Evolutionary conservation across 1,140 invertebrate species (phyloP).

Genomic region (Anastatus disparis): DNA sequence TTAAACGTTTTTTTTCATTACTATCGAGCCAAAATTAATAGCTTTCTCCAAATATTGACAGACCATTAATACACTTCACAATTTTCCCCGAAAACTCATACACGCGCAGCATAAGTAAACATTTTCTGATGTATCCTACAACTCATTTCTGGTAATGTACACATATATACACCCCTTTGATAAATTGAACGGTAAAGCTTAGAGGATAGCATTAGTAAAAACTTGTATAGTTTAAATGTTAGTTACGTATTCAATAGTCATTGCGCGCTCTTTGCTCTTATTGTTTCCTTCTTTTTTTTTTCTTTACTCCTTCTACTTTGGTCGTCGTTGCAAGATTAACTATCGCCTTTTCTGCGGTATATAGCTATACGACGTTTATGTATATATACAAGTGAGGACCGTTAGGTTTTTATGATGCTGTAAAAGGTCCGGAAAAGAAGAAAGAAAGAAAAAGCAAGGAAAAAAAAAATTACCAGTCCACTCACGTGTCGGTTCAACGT

Average conservation of each 20-base stretch:
- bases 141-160: too few species aligned
- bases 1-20: too few species aligned
- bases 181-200: constrained; percentile 7
- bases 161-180: too few species aligned
- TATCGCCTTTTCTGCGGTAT: constrained; percentile 46
- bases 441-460: constrained; percentile 26
- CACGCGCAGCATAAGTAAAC: too few species aligned
- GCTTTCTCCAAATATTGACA: neutral
- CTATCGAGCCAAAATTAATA: neutral
- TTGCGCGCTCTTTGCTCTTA: constrained; percentile 24
- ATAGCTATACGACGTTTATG: too few species aligned
- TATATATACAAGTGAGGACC: constrained; percentile 43
- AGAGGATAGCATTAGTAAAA: neutral
- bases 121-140: too few species aligned
- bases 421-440: constrained; percentile 47
- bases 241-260: constrained; percentile 40
- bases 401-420: constrained; percentile 50
- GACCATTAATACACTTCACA: neutral
- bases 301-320: too few species aligned
- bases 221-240: too few species aligned
- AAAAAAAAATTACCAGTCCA: constrained; percentile 54
- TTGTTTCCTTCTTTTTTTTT: constrained; percentile 6
- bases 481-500: constrained; percentile 53
- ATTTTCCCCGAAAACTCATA: neutral
- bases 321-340: constrained; percentile 47